Evolutionary conservation across 2,113 vertebrate species (phyloP).

Genomic region (Paradoxurus hermaphroditus): DNA sequence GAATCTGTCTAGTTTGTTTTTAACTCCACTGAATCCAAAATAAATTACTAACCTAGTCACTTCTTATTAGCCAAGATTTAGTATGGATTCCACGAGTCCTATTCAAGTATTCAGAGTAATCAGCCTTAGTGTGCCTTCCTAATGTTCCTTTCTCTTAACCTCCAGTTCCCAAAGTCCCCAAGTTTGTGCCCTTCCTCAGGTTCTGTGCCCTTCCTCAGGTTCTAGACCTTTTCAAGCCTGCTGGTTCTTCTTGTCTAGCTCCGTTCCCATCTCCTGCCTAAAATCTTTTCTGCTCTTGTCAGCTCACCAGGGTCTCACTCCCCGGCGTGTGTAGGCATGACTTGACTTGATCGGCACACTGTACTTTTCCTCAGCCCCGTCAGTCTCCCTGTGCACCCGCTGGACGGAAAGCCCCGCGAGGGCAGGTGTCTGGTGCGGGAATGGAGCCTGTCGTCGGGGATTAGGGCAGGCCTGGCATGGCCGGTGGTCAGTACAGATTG

Average conservation of each 20-base stretch:
- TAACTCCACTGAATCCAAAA: not conserved
- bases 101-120: not conserved
- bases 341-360: rapidly evolving
- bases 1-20: not conserved
- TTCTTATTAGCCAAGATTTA: not conserved
- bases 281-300: not conserved
- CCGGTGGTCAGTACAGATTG: not conserved
- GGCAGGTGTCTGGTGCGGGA: not conserved
- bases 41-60: not conserved
- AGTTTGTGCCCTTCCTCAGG: too few species aligned
- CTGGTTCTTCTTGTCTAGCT: not conserved
- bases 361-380: not conserved
- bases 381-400: too few species aligned
- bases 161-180: rapidly evolving
- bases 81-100: not conserved
- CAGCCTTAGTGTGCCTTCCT: rapidly evolving
- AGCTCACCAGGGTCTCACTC: not conserved
- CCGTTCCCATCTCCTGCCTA: not conserved
- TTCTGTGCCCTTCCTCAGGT: too few species aligned
- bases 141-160: rapidly evolving
- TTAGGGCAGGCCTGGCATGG: not conserved
- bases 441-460: not conserved
- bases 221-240: not conserved
- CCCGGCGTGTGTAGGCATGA: rapidly evolving
- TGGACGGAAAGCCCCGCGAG: not conserved